Evolutionary conservation across 2,797 vertebrate species (phyloP).

Genomic region (Psittacula echo): DNA sequence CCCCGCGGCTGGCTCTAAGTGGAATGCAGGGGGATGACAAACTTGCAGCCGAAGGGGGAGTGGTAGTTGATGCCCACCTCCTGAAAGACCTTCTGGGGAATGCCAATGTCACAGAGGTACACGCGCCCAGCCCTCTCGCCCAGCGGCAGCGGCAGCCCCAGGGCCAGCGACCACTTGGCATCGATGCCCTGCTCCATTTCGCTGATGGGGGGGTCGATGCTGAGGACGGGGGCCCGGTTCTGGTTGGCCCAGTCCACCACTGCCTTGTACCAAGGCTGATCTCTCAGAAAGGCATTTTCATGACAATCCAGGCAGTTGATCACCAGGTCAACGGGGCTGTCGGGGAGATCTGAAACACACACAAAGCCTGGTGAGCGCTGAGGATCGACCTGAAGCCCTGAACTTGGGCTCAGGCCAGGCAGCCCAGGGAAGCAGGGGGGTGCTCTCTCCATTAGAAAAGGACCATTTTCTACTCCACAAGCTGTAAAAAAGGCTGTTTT

Average conservation of each 20-base stretch:
- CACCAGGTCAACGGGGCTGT: slow-evolving; percentile 94
- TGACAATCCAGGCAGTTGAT: slow-evolving; percentile 99
- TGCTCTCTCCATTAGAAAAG: not conserved
- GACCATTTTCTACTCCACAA: not conserved
- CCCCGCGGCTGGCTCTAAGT: slow-evolving; percentile 71
- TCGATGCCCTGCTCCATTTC: slow-evolving; percentile 91
- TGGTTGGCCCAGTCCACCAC: slow-evolving; percentile 97
- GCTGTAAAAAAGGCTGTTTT: not conserved
- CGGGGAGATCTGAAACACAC: slow-evolving; percentile 88
- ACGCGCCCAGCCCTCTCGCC: slow-evolving; percentile 90
- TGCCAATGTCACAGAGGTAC: slow-evolving; percentile 96
- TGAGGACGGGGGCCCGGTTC: slow-evolving; percentile 94
- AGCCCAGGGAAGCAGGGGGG: not conserved
- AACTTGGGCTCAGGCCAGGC: not conserved
- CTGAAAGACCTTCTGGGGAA: slow-evolving; percentile 94
- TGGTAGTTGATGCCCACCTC: slow-evolving; percentile 97
- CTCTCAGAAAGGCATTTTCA: slow-evolving; percentile 92
- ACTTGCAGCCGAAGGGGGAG: slow-evolving; percentile 97
- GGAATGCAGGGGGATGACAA: slow-evolving; percentile 95
- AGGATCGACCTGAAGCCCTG: fast-evolving
- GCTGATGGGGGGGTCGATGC: slow-evolving; percentile 92
- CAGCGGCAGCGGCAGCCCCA: slow-evolving; percentile 91
- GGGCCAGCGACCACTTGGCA: slow-evolving; percentile 95
- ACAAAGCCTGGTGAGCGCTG: fast-evolving
- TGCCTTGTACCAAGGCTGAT: slow-evolving; percentile 95